Conservation (phyloP, 1,140 invertebrate species). For the Bilobella aurantiaca region DNA sequence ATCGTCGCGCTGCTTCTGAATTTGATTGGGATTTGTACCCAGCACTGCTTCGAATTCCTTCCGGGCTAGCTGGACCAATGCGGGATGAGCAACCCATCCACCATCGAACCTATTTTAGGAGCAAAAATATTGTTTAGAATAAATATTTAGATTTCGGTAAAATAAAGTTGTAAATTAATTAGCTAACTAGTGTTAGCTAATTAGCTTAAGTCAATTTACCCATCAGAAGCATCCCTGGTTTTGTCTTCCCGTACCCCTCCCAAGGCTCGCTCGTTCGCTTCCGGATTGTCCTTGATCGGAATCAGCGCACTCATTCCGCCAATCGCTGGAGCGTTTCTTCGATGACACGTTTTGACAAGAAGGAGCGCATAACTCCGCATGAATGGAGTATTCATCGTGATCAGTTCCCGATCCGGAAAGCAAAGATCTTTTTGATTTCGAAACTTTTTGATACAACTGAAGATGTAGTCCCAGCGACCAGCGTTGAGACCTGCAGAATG, state of each 20-base stretch:
- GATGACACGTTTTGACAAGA: conserved; percentile 52
- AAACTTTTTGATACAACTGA: conserved; percentile 54
- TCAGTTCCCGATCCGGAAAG: conserved; percentile 56
- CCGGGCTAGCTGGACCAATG: conserved; percentile 39
- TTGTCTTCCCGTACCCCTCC: conserved; percentile 63
- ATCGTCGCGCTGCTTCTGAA: conserved; percentile 20
- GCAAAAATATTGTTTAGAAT: conserved; percentile 28
- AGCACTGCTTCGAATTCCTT: conserved; percentile 44
- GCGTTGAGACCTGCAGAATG: conserved; percentile 61
- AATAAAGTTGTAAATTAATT: not conserved
- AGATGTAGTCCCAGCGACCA: conserved; percentile 60
- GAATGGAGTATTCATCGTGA: conserved; percentile 55
- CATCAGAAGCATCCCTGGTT: conserved; percentile 49
- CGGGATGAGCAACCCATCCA: conserved; percentile 40
- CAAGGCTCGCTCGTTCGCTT: conserved; percentile 50
- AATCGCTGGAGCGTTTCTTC: conserved; percentile 52
- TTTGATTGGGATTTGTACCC: conserved; percentile 47
- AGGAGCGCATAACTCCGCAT: conserved; percentile 52
- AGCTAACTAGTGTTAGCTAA: not conserved
- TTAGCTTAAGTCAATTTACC: not conserved
- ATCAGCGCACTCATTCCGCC: conserved; percentile 54
- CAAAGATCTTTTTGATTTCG: conserved; percentile 51
- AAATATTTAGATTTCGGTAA: not conserved
- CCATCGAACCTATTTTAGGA: conserved; percentile 26
- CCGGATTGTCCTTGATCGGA: conserved; percentile 43